Evolutionary conservation across 1,140 invertebrate species (phyloP).

Genomic region (Drosophila bocqueti): DNA sequence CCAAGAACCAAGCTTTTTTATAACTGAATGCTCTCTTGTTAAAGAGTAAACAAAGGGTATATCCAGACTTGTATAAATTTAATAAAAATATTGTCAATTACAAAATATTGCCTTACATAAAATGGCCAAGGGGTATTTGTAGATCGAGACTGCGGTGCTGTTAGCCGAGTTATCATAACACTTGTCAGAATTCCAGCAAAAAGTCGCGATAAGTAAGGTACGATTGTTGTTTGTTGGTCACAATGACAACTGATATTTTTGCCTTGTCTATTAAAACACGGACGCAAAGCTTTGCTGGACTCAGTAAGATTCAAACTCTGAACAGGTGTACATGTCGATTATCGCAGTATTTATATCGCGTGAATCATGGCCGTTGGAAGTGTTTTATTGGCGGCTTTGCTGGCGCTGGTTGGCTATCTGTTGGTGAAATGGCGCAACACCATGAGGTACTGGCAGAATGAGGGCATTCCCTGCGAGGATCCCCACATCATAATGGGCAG

Average conservation of each 20-base stretch:
- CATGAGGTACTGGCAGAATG: slow-evolving; percentile 81
- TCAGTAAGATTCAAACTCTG: not conserved
- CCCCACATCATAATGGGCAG: slow-evolving; percentile 78
- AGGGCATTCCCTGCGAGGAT: slow-evolving; percentile 84
- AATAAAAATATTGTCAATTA: slow-evolving; percentile 4
- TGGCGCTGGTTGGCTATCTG: slow-evolving; percentile 45
- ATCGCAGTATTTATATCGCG: not conserved
- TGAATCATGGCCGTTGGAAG: slow-evolving; percentile 37
- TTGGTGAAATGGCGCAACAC: slow-evolving; percentile 23
- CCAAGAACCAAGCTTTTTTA: not conserved
- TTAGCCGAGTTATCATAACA: not conserved
- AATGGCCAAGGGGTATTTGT: not conserved
- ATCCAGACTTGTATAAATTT: not conserved
- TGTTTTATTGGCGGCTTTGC: slow-evolving; percentile 35
- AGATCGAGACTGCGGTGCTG: not conserved
- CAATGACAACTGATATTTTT: slow-evolving; percentile 12
- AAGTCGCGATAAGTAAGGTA: not conserved
- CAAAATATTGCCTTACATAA: not conserved
- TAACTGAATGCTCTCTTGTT: not conserved
- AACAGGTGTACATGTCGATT: not conserved
- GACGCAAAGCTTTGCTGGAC: not conserved
- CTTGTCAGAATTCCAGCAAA: slow-evolving; percentile 9
- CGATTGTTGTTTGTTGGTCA: slow-evolving; percentile 28
- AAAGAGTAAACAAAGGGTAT: not conserved
- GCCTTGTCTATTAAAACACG: not conserved